Percentiles rank a stretch among this genome's conserved stretches.
Conservation (phyloP, 2,888 invertebrate species). For the Cheilosia soror region DNA sequence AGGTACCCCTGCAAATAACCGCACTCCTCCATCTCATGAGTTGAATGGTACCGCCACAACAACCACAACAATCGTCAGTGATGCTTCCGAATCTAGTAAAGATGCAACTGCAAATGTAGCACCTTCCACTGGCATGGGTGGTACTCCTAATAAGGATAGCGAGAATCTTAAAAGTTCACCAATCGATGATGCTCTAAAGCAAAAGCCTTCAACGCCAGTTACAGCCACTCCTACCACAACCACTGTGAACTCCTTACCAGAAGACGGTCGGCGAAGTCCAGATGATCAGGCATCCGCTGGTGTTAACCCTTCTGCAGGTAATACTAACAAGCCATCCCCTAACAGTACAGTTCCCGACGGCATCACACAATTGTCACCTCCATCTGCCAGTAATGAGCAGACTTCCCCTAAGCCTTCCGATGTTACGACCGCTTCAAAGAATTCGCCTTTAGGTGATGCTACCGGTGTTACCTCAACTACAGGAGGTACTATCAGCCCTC, state of each 20-base stretch:
- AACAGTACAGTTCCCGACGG: conserved; percentile 66
- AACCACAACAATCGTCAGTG: conserved; percentile 74
- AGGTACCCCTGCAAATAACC: conserved; percentile 74
- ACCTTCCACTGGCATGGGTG: conserved; percentile 75
- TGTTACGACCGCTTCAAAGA: conserved; percentile 55
- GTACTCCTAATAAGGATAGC: conserved; percentile 76
- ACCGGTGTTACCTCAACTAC: conserved; percentile 82
- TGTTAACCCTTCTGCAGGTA: conserved; percentile 76
- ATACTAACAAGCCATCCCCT: conserved; percentile 75
- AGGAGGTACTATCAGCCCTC: conserved; percentile 81
- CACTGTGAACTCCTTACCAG: conserved; percentile 70
- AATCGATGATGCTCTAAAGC: conserved; percentile 66
- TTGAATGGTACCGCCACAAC: conserved; percentile 80
- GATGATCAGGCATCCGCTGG: conserved; percentile 67
- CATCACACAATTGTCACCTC: conserved; percentile 63
- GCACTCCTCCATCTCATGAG: conserved; percentile 79
- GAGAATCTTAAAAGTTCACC: conserved; percentile 59
- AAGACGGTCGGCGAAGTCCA: conserved; percentile 77
- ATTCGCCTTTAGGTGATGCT: conserved; percentile 74
- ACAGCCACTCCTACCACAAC: conserved; percentile 70
- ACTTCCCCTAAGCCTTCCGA: conserved; percentile 69
- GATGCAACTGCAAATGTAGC: conserved; percentile 73
- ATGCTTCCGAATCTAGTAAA: conserved; percentile 77
- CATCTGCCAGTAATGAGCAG: conserved; percentile 75
- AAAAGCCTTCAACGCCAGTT: conserved; percentile 78